A percentile compares a stretch with the other conserved stretches of the same genome.
phyloP scores from a whole-genome alignment of 1,140 invertebrate genomes.

The Archivesica marissinica region DNA sequence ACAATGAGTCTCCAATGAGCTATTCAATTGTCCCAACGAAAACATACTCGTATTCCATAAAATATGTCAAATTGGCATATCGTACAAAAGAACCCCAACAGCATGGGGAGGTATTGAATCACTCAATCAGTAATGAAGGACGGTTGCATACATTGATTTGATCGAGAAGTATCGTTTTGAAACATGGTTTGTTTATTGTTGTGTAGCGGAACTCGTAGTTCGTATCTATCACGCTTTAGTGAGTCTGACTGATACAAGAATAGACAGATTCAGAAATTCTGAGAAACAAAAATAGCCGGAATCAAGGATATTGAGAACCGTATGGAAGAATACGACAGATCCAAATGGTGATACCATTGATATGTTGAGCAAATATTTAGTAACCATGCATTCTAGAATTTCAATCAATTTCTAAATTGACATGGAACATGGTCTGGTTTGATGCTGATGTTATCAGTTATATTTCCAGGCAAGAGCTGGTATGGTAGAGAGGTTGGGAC shows the following conservation, averaged over 20 bases:
- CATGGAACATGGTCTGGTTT: not conserved
- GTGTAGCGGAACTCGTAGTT: not conserved
- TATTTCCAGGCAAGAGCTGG: too few relatives aligned
- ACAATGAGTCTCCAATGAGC: not conserved
- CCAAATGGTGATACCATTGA: slow-evolving; percentile 12
- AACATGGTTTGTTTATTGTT: slow-evolving; percentile 11
- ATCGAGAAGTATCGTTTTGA: slow-evolving; percentile 41
- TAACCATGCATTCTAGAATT: not conserved
- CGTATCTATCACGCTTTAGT: slow-evolving; percentile 22
- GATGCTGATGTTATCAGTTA: not conserved
- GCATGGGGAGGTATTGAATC: slow-evolving; percentile 26
- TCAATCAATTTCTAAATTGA: slow-evolving; percentile 25
- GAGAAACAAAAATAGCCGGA: not conserved
- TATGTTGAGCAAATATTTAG: slow-evolving; percentile 19
- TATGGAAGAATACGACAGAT: slow-evolving; percentile 10
- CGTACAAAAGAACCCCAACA: slow-evolving; percentile 2
- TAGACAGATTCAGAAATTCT: not conserved
- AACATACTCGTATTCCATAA: slow-evolving; percentile 8
- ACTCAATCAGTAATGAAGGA: slow-evolving; percentile 34
- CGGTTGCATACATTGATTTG: slow-evolving; percentile 29
- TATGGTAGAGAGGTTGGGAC: too few relatives aligned
- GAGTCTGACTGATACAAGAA: slow-evolving; percentile 8
- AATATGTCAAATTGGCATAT: slow-evolving; percentile 2
- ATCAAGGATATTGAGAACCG: not conserved
- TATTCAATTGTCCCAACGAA: slow-evolving; percentile 8